A percentile compares a stretch with the other conserved stretches of the same genome.
Conservation (phyloP, 2,797 vertebrate species). For the Schizopygopsis pylzovi region DNA sequence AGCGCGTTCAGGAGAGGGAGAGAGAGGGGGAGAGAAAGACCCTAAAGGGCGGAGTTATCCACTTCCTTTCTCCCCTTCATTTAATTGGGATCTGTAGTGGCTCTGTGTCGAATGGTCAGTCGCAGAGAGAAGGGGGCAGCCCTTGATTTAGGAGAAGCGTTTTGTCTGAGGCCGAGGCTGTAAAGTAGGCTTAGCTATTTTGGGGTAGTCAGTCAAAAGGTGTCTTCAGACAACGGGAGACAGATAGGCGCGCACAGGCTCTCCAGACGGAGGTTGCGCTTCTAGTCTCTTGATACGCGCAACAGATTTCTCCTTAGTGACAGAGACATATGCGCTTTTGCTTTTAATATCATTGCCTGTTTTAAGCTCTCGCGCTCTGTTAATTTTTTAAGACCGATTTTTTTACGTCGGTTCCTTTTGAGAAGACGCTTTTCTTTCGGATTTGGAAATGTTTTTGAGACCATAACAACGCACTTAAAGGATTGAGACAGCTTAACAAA, state of each 20-base stretch:
- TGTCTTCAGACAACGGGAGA: conserved; percentile 71
- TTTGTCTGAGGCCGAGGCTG: conserved; percentile 84
- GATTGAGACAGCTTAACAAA: conserved; percentile 29
- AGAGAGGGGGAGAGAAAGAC: conserved; percentile 70
- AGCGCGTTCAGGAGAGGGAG: conserved; percentile 62
- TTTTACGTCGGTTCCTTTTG: conserved; percentile 14
- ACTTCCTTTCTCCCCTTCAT: conserved; percentile 54
- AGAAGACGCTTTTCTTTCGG: conserved; percentile 29
- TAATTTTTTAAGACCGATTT: not conserved
- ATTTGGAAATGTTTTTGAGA: conserved; percentile 50
- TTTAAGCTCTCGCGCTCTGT: not conserved
- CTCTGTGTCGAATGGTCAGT: conserved; percentile 72
- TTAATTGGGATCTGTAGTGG: conserved; percentile 75
- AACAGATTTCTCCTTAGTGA: conserved; percentile 65
- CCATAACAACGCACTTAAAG: conserved; percentile 36
- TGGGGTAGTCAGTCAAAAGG: conserved; percentile 75
- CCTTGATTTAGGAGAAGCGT: conserved; percentile 81
- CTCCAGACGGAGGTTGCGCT: conserved; percentile 48
- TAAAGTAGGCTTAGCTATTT: conserved; percentile 79
- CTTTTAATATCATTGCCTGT: conserved; percentile 55
- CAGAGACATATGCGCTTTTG: conserved; percentile 35
- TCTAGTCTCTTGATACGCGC: conserved; percentile 61
- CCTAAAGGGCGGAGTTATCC: conserved; percentile 69
- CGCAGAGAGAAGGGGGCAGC: conserved; percentile 79
- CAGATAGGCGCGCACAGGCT: conserved; percentile 32